Evolutionary conservation across 2,113 vertebrate species (phyloP), one percentile per base, ranked within the genome.

Genomic region (Electrona antarctica): DNA sequence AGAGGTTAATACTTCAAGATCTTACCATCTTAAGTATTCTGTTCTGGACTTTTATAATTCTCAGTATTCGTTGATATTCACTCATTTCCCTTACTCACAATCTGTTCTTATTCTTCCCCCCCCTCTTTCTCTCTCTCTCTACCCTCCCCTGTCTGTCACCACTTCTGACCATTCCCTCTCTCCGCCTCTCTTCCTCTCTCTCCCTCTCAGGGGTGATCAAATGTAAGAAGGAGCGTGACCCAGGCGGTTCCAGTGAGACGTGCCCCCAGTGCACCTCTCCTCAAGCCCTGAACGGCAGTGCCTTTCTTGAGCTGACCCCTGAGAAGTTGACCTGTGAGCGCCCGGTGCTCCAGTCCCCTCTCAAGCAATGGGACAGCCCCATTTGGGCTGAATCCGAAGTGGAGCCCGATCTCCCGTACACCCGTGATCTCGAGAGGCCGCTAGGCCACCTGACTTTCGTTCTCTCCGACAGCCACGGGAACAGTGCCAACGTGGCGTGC

Each of bases 151-250:
- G 21, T 21, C 21, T 21, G 1, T 41, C 5, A 48, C 7, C 29
- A 66, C 54, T 63, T 64, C 7, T 47, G 7, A 0, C 8, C 28
- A 21, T 54, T 54, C 29, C 48, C 5, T 33, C 50, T 33, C 51
- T 68, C 14, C 13, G 0, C 2, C 1, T 56, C 12, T 50, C 2
- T 41, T 57, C 64, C 13, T 74, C 10, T 72, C 15, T 77, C 50
- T 82, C 7, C 73, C 13, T 52, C 65, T 28, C 80, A 94, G 94
- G 92, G 11, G 78, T 94, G 62, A 87, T 94, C 68, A 94, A 93
- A 77, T 94, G 94, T 67, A 94, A 92, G 72, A 94, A 93, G 69
- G 93, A 94, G n/a, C 89, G 91, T n/a, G 83, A 86, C 8, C 69
- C 83, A 45, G 85, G 77, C 21, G 85, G 77, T 21, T 68, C 81